These are phyloP conservation scores for Lycopodina hypogea DNA, from an alignment of 37 sponge, comb jelly and placozoan species.

Conservation along the genomic window DNA sequence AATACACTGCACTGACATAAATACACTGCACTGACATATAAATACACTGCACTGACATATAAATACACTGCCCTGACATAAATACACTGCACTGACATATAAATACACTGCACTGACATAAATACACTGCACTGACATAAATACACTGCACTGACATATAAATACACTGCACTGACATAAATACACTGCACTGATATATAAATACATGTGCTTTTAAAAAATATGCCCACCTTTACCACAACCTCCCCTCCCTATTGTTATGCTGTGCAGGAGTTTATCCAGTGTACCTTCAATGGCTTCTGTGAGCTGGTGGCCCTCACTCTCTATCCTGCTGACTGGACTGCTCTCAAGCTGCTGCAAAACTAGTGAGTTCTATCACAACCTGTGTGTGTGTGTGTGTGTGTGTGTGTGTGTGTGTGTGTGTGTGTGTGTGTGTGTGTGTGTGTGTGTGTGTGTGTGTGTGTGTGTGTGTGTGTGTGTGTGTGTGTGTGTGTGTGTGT, in stretches of 20 bases:
- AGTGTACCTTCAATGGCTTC: slow-evolving; percentile 49
- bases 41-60: no score
- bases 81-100: no score
- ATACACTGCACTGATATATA: no score
- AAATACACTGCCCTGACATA: no score
- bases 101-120: no score
- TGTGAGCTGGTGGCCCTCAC: slow-evolving; percentile 49
- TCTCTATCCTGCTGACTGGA: slow-evolving; percentile 62
- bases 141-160: no score
- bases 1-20: no score
- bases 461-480: background rate
- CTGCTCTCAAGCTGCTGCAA: slow-evolving; percentile 40
- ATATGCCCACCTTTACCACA: background rate
- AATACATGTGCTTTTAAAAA: no score
- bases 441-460: background rate
- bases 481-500: no score
- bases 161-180: no score
- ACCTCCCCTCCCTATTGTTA: background rate
- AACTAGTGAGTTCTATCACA: slow-evolving; percentile 43
- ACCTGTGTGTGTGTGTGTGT: background rate
- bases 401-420: background rate
- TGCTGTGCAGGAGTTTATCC: slow-evolving; percentile 60
- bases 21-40: no score
- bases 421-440: background rate
- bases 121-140: no score